Evolutionary conservation across 2,888 invertebrate genomes (phyloP).

Genomic region (Caenorhabditis sp.): DNA sequence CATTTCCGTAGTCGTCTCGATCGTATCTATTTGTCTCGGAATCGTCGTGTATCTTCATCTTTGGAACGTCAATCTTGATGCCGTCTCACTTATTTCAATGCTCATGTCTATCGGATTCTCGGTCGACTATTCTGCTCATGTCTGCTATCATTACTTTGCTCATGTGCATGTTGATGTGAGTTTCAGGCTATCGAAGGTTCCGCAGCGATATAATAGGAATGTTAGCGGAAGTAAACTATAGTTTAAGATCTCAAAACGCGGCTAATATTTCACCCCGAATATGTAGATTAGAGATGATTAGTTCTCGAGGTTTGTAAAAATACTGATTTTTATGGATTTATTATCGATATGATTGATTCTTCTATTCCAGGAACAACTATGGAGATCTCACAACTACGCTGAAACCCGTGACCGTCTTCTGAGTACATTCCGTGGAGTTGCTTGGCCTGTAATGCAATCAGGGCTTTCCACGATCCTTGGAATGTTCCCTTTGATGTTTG

Average conservation of each 20-base stretch:
- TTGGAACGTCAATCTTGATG: constrained; percentile 81
- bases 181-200: no score
- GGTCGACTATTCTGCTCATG: constrained; percentile 81
- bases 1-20: constrained; percentile 80
- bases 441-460: constrained; percentile 82
- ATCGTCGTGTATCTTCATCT: constrained; percentile 80
- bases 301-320: no score
- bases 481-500: constrained; percentile 81
- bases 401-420: constrained; percentile 71
- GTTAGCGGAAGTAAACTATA: no score
- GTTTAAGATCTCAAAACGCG: no score
- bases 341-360: no score
- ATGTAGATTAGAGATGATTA: no score
- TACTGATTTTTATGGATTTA: no score
- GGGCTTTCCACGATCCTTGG: constrained; percentile 79
- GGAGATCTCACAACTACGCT: constrained; percentile 57
- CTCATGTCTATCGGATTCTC: constrained; percentile 82
- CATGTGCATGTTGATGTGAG: constrained; percentile 69
- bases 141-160: constrained; percentile 82
- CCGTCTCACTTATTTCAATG: constrained; percentile 81
- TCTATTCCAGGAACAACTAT: constrained; percentile 59
- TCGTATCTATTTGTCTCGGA: constrained; percentile 80
- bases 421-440: constrained; percentile 79
- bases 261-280: no score
- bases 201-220: no score